These are phyloP conservation scores for Dorcus parallelipipedus DNA, from an alignment of 2,888 invertebrate genomes.

Conservation along the genomic window DNA sequence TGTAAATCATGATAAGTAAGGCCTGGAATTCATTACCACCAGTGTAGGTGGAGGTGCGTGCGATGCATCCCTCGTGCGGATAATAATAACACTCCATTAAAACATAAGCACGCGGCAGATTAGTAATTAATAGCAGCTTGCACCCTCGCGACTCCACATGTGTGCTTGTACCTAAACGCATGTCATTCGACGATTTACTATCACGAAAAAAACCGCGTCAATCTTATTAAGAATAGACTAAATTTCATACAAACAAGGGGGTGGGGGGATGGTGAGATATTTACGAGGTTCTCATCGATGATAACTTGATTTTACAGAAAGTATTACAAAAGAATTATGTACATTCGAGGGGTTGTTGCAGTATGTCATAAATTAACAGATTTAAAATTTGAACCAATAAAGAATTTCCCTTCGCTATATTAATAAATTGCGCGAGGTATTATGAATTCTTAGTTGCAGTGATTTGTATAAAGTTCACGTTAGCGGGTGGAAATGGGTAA, in stretches of 20 bases:
- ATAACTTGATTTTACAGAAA: too few relatives aligned
- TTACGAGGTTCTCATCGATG: too few relatives aligned
- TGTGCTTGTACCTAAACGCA: slow-evolving; percentile 14
- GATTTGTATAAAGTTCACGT: slow-evolving; percentile 41
- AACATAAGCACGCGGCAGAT: slow-evolving; percentile 39
- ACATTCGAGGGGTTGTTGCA: too few relatives aligned
- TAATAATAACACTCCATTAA: slow-evolving; percentile 41
- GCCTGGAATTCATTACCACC: slow-evolving; percentile 26
- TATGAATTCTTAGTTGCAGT: slow-evolving; percentile 32
- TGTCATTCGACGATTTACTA: slow-evolving; percentile 18
- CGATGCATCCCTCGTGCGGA: slow-evolving; percentile 33
- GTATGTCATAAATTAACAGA: too few relatives aligned
- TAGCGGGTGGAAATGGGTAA: slow-evolving; percentile 37
- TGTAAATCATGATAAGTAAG: slow-evolving; percentile 35
- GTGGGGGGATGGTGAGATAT: too few relatives aligned
- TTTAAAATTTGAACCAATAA: slow-evolving; percentile 17
- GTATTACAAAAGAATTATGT: too few relatives aligned
- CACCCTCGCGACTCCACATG: slow-evolving; percentile 17
- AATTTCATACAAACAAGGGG: too few relatives aligned
- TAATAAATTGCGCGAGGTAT: slow-evolving; percentile 28
- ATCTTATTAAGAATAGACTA: too few relatives aligned
- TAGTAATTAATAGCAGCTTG: slow-evolving; percentile 37
- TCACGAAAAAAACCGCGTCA: slow-evolving; percentile 5
- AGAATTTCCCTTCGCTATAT: slow-evolving; percentile 21
- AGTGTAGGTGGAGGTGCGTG: slow-evolving; percentile 28